Evolutionary conservation across 2,797 vertebrate species (phyloP).

Genomic region (Enteromius thamalakanensis): DNA sequence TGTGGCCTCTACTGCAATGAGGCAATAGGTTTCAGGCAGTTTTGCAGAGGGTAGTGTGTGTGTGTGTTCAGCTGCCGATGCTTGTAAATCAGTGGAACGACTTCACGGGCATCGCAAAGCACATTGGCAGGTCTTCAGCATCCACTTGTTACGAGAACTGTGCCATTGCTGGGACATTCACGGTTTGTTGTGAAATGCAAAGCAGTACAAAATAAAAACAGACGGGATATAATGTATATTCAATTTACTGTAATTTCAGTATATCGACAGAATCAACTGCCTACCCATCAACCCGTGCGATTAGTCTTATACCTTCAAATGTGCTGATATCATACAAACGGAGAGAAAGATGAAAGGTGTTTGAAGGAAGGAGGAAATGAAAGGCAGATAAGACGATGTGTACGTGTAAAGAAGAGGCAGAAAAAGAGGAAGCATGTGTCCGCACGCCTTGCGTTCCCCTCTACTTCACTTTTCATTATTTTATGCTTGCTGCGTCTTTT

Average conservation of each 20-base stretch:
- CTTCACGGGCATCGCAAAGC: conserved; percentile 42
- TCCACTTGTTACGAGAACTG: conserved; percentile 21
- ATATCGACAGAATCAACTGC: conserved; percentile 3
- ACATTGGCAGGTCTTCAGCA: conserved; percentile 39
- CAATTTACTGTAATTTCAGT: conserved; percentile 14
- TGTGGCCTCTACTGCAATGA: conserved; percentile 22
- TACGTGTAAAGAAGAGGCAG: conserved; percentile 27
- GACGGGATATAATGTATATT: conserved; percentile 19
- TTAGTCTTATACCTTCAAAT: conserved; percentile 13
- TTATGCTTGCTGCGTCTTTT: conserved; percentile 61
- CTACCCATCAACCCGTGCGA: conserved; percentile 5
- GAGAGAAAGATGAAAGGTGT: conserved; percentile 34
- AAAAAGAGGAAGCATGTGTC: conserved; percentile 19
- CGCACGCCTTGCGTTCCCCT: conserved; percentile 43
- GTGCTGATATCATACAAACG: conserved; percentile 33
- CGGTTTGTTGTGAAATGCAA: conserved; percentile 14
- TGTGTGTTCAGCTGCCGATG: conserved; percentile 24
- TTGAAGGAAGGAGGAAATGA: conserved; percentile 34
- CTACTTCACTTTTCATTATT: conserved; percentile 56
- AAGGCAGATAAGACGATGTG: conserved; percentile 35
- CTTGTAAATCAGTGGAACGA: conserved; percentile 33
- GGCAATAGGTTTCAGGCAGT: conserved; percentile 28
- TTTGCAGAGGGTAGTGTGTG: conserved; percentile 10
- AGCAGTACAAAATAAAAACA: background rate
- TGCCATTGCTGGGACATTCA: conserved; percentile 26